phyloP scores from a whole-genome alignment of 2,113 vertebrate species.

The Dunckerocampus dactyliophorus region DNA sequence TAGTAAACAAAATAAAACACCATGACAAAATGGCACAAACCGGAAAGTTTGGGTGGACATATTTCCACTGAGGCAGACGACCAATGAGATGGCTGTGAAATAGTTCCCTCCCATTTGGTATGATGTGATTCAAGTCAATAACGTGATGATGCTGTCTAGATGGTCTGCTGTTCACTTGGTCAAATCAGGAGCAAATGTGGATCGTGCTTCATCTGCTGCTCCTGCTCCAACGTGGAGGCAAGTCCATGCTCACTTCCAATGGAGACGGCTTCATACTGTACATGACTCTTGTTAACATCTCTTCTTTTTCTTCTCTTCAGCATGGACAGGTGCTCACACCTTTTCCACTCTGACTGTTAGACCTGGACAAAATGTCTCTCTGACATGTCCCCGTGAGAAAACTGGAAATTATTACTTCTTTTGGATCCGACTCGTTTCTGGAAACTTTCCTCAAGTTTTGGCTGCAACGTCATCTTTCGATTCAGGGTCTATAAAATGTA shows the following conservation, averaged over 20 bases:
- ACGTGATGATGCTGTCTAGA: not conserved
- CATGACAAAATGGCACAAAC: not conserved
- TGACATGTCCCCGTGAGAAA: constrained; percentile 4
- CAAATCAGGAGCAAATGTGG: constrained; percentile 1
- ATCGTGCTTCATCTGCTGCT: not conserved
- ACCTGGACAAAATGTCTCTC: constrained; percentile 24
- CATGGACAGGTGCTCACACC: not conserved
- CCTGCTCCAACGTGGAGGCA: not conserved
- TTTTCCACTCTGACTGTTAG: constrained; percentile 1
- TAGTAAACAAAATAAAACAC: too few species aligned
- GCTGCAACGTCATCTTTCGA: not conserved
- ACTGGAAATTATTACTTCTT: not conserved
- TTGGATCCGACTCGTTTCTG: constrained; percentile 37
- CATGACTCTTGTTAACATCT: not conserved
- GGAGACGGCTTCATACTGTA: not conserved
- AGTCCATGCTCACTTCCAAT: constrained; percentile 3
- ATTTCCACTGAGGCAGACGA: constrained; percentile 27
- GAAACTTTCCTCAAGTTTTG: constrained; percentile 8
- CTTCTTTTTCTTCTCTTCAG: constrained; percentile 14
- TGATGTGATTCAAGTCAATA: not conserved
- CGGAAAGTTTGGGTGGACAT: not conserved
- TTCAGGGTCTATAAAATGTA: not conserved
- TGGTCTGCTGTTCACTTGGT: not conserved
- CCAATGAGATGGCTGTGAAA: constrained; percentile 30
- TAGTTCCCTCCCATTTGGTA: constrained; percentile 21